These are phyloP conservation scores for Andrena flavipes DNA, from an alignment of 2,888 invertebrate genomes.

Conservation along the genomic window DNA sequence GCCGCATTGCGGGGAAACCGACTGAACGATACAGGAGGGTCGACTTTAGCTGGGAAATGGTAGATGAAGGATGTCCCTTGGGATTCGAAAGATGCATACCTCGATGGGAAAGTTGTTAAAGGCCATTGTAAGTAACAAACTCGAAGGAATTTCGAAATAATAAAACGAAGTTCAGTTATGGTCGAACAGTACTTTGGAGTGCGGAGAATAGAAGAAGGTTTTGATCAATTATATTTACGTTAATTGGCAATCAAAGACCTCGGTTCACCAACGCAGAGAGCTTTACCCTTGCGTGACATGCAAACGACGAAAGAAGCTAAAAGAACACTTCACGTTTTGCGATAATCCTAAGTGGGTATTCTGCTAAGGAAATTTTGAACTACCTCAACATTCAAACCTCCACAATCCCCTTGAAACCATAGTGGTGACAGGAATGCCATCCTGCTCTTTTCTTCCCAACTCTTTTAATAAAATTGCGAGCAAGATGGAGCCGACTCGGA, in stretches of 20 bases:
- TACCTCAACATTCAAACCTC: background rate
- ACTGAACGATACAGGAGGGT: background rate
- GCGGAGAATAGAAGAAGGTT: no score
- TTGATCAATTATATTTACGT: no score
- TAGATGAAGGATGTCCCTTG: background rate
- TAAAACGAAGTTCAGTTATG: background rate
- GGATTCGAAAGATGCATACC: background rate
- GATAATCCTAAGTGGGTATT: no score
- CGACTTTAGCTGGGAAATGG: background rate
- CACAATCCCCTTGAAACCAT: background rate
- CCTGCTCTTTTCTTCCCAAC: background rate
- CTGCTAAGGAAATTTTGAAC: no score
- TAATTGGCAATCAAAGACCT: no score
- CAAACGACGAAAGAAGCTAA: no score
- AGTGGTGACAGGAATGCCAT: background rate
- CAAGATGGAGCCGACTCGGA: conserved; percentile 15
- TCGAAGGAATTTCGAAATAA: background rate
- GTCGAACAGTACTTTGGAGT: no score
- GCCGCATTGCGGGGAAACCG: conserved; percentile 43
- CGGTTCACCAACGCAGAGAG: no score
- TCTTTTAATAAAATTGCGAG: conserved; percentile 9
- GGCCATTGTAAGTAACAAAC: no score
- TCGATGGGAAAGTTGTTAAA: background rate
- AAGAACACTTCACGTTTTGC: no score
- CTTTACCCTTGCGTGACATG: no score